Percentiles rank a stretch among this genome's conserved stretches.
Conservation (phyloP, 2,113 vertebrate species). For the Poeciliopsis occidentalis region DNA sequence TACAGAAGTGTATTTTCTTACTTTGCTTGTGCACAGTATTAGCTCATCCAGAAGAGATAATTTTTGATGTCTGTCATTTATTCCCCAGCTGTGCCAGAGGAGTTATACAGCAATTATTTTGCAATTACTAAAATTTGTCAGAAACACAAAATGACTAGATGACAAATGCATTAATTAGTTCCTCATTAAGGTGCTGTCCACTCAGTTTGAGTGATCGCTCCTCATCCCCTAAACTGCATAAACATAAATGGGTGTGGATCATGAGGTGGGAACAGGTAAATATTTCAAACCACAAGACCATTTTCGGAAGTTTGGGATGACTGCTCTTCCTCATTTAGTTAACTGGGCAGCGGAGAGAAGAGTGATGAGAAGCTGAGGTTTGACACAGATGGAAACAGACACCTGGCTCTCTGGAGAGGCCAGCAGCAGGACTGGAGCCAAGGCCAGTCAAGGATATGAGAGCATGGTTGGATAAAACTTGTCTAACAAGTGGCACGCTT, state of each 20-base stretch:
- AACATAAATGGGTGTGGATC: conserved; percentile 16
- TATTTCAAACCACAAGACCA: conserved; percentile 7
- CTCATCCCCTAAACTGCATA: conserved; percentile 19
- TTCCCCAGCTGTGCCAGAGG: conserved; percentile 5
- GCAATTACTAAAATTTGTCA: conserved; percentile 13
- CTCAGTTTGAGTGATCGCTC: conserved; percentile 7
- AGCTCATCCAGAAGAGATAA: background rate
- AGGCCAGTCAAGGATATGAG: conserved; percentile 54
- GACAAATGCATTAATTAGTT: conserved; percentile 27
- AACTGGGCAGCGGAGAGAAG: conserved; percentile 24
- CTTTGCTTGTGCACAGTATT: background rate
- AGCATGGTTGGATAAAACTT: conserved; percentile 60
- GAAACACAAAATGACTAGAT: conserved; percentile 15
- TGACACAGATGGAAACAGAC: conserved; percentile 64
- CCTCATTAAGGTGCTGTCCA: conserved; percentile 19
- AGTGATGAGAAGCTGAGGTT: conserved; percentile 37
- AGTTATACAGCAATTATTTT: conserved; percentile 15
- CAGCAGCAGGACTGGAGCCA: conserved; percentile 48
- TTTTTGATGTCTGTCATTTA: conserved; percentile 11
- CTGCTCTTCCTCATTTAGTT: conserved; percentile 24
- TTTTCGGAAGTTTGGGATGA: conserved; percentile 21
- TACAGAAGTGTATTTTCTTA: background rate
- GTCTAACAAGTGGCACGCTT: conserved; percentile 33
- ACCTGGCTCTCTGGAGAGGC: conserved; percentile 62
- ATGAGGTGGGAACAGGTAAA: conserved; percentile 16